Evolutionary conservation across 2,797 vertebrate species (phyloP).

Genomic region (Phalloptychus januarius): DNA sequence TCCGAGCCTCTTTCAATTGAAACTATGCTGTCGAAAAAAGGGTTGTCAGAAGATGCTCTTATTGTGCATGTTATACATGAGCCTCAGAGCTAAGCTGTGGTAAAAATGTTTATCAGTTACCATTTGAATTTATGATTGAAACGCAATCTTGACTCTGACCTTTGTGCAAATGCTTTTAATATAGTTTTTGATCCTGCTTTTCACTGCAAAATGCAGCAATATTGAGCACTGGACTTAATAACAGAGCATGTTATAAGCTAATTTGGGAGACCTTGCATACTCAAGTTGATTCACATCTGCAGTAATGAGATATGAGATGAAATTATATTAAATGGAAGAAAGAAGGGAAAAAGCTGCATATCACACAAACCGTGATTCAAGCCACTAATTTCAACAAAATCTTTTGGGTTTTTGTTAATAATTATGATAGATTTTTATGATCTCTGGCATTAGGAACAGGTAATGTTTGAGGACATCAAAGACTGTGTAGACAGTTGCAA

Average conservation of each 20-base stretch:
- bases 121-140: not conserved
- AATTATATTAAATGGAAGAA: not conserved
- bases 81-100: not conserved
- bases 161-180: not conserved
- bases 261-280: not conserved
- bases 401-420: not conserved
- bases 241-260: not conserved
- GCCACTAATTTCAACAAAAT: not conserved
- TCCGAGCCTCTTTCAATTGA: not conserved
- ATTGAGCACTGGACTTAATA: not conserved
- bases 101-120: not conserved
- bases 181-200: not conserved
- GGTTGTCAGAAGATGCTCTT: not conserved
- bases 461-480: not conserved
- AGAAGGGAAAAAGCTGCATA: not conserved
- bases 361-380: not conserved
- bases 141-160: not conserved
- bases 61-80: not conserved
- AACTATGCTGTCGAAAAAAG: not conserved
- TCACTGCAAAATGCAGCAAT: not conserved
- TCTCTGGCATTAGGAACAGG: not conserved
- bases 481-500: conserved; percentile 2
- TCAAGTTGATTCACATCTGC: not conserved
- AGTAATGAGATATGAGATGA: not conserved
- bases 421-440: not conserved